phyloP scores from a whole-genome alignment of 2,113 vertebrate species.

The Natator depressus region DNA sequence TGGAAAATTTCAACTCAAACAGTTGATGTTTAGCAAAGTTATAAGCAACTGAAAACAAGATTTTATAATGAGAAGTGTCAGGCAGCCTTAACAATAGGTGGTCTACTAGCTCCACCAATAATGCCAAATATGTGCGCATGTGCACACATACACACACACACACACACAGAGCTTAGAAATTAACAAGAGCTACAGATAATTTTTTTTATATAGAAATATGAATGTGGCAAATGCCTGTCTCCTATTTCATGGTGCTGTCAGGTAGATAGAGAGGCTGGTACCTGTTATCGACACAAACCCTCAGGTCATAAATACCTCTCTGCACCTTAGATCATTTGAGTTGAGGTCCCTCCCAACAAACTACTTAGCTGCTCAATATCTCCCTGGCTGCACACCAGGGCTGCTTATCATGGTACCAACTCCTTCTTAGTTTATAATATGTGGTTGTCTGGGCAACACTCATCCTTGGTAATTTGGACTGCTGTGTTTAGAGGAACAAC shows the following conservation, averaged over 20 bases:
- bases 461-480: background rate
- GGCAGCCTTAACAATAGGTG: background rate
- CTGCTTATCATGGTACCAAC: background rate
- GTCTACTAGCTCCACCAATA: background rate
- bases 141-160: background rate
- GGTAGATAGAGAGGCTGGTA: background rate
- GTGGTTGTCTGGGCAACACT: background rate
- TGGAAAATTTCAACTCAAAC: background rate
- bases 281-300: background rate
- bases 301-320: background rate
- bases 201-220: background rate
- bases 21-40: background rate
- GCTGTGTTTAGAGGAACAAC: background rate
- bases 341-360: background rate
- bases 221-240: background rate
- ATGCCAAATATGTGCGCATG: background rate
- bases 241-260: fast-evolving
- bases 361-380: fast-evolving
- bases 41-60: background rate
- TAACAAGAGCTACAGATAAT: background rate
- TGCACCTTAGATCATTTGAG: background rate
- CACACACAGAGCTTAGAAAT: background rate
- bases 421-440: background rate
- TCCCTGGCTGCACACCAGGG: background rate
- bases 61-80: background rate